Evolutionary conservation across 1,140 invertebrate genomes (phyloP).

Genomic region (Glomeris maerens): DNA sequence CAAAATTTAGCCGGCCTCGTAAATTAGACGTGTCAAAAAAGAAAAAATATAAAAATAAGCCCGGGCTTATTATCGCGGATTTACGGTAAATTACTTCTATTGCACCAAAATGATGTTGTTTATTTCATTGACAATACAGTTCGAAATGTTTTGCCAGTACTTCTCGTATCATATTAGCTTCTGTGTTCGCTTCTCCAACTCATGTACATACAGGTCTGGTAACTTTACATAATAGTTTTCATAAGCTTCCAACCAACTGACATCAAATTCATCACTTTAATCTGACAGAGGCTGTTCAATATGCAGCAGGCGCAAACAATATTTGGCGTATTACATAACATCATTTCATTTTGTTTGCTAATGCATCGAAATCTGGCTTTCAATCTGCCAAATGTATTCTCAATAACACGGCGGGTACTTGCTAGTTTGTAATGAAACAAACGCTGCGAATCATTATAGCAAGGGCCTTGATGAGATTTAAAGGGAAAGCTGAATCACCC

Average conservation of each 20-base stretch:
- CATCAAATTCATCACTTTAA: neutral
- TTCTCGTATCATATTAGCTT: neutral
- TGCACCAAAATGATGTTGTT: too few species aligned
- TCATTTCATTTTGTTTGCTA: neutral
- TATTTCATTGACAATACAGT: too few species aligned
- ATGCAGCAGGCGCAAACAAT: neutral
- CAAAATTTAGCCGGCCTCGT: too few species aligned
- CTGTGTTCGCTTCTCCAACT: neutral
- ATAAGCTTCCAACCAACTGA: neutral
- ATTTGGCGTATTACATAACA: neutral
- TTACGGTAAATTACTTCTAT: too few species aligned
- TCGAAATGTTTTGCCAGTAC: neutral
- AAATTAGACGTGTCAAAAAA: too few species aligned
- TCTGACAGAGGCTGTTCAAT: neutral
- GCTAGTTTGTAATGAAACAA: neutral
- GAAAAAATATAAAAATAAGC: too few species aligned
- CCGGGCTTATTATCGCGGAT: too few species aligned
- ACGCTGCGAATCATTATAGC: neutral
- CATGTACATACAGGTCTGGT: neutral
- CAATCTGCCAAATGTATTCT: neutral
- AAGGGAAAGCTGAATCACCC: constrained; percentile 1
- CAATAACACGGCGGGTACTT: neutral
- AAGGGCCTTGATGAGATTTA: neutral
- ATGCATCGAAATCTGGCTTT: neutral
- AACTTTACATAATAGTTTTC: neutral